phyloP scores from a whole-genome alignment of 2,888 invertebrate genomes.

The Drosophila helvetica region DNA sequence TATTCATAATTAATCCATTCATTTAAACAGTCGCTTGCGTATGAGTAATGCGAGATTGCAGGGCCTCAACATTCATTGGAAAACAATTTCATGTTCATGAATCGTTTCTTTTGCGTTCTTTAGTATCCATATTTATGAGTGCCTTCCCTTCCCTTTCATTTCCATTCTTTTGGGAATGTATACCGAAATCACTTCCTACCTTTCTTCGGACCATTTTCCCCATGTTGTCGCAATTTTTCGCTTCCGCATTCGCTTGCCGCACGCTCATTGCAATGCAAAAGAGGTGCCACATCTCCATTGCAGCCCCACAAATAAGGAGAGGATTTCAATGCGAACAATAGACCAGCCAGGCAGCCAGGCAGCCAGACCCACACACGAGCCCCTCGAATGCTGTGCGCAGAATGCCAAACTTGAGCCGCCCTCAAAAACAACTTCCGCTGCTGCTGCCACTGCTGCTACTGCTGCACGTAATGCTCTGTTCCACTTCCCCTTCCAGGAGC shows the following conservation, averaged over 20 bases:
- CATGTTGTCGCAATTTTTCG: constrained; percentile 20
- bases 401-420: constrained; percentile 39
- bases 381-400: constrained; percentile 26
- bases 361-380: constrained; percentile 13
- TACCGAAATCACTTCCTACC: constrained; percentile 35
- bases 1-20: not conserved
- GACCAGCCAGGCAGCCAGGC: not conserved
- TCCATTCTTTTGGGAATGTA: constrained; percentile 21
- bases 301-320: constrained; percentile 26
- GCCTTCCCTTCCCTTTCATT: constrained; percentile 27
- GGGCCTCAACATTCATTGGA: constrained; percentile 8
- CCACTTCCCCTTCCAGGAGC: constrained; percentile 20
- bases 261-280: constrained; percentile 68
- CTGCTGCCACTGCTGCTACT: constrained; percentile 11
- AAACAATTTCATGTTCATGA: constrained; percentile 26
- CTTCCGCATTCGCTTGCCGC: constrained; percentile 42
- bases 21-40: constrained; percentile 10
- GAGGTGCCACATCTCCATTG: constrained; percentile 48
- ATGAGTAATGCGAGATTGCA: constrained; percentile 23
- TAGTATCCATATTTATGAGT: constrained; percentile 20
- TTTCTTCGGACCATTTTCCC: constrained; percentile 23
- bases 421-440: constrained; percentile 62
- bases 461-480: constrained; percentile 35
- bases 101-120: constrained; percentile 8
- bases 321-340: constrained; percentile 54